Conservation (phyloP, 2,113 vertebrate species). For the Myodes glareolus region DNA sequence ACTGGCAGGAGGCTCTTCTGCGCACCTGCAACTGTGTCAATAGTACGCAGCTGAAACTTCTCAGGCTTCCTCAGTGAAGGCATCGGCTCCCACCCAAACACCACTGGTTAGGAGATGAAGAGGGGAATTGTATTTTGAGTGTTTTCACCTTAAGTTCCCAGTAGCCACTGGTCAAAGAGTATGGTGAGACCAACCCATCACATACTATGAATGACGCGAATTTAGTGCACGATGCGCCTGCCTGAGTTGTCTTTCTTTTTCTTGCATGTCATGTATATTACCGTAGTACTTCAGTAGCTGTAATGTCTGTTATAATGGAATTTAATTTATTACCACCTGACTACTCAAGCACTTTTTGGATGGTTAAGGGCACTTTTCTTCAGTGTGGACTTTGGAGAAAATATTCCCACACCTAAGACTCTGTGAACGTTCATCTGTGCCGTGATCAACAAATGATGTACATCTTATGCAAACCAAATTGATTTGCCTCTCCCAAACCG, state of each 20-base stretch:
- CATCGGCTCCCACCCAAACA: slow-evolving; percentile 65
- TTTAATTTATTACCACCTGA: slow-evolving; percentile 95
- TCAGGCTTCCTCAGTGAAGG: slow-evolving; percentile 50
- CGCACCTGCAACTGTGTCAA: slow-evolving; percentile 48
- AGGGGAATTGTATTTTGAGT: slow-evolving; percentile 46
- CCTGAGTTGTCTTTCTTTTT: slow-evolving; percentile 88
- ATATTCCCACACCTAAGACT: slow-evolving; percentile 82
- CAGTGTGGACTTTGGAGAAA: slow-evolving; percentile 88
- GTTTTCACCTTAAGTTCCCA: slow-evolving; percentile 69
- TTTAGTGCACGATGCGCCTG: slow-evolving; percentile 89
- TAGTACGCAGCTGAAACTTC: slow-evolving; percentile 70
- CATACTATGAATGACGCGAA: slow-evolving; percentile 83
- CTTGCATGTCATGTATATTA: slow-evolving; percentile 94
- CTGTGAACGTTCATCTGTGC: slow-evolving; percentile 86
- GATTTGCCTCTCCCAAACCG: slow-evolving; percentile 76
- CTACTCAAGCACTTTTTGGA: slow-evolving; percentile 82
- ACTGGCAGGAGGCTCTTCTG: slow-evolving; percentile 73
- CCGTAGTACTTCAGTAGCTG: slow-evolving; percentile 93
- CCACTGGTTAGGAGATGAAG: slow-evolving; percentile 63
- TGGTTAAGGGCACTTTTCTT: slow-evolving; percentile 86
- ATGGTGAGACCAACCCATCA: slow-evolving; percentile 72
- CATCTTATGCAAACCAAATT: slow-evolving; percentile 77
- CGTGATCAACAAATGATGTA: slow-evolving; percentile 84
- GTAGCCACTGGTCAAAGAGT: slow-evolving; percentile 75
- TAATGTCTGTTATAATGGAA: slow-evolving; percentile 90